Base-by-base conservation (phyloP, 2,113 vertebrate genomes). In the Prietella phreatophila region DNA sequence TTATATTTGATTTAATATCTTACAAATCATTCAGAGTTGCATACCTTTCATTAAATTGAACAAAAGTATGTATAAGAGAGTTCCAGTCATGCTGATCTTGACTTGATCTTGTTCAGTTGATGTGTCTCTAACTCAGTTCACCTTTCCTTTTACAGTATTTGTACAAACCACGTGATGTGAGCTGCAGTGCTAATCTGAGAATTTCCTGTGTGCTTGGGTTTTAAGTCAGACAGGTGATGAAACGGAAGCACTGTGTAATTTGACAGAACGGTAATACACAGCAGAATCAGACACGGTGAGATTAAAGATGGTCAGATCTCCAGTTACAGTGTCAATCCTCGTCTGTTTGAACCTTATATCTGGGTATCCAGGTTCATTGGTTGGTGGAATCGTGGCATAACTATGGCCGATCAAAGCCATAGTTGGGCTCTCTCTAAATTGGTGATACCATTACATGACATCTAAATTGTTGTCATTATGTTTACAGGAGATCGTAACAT, bases 261-360 rank as follows among this genome's bases (percentile, higher is more conserved):
- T 94, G 27, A 86, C 93, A 86, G 93, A 93, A 1, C 94, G 95
- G 90, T 92, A 95, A 87, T 93, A 95, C 61, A 93, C 88, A 85
- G 93, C 93, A 19, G 93, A 93, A 85, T 94, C 90, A 90, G 88
- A 84, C 6, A 1, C 2, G 1, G 0, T 87, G 22, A 86, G 17
- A 0, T 47, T 80, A 60, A 0, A 7, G n/a, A 95, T 90, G 0
- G n/a, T 87, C 83, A 95, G 90, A 22, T 76, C 30, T 90, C 93
- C 93, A 20, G 1, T 90, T 55, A 73, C 0, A 22, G 20, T 84
- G 56, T 50, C 30, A 0, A 15, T 17, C 39, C 73, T 80, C 25
- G 7, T 88, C 61, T 90, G 42, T 8, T 42, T 82, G 30, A 91
- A 89, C 56, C 33, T 11, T 0, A 10, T 82, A 17, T 56, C 13